A percentile compares a stretch with the other conserved stretches of the same genome.
Conservation (phyloP, 2,797 vertebrate genomes). For the Pseudomugil gertrudae region DNA sequence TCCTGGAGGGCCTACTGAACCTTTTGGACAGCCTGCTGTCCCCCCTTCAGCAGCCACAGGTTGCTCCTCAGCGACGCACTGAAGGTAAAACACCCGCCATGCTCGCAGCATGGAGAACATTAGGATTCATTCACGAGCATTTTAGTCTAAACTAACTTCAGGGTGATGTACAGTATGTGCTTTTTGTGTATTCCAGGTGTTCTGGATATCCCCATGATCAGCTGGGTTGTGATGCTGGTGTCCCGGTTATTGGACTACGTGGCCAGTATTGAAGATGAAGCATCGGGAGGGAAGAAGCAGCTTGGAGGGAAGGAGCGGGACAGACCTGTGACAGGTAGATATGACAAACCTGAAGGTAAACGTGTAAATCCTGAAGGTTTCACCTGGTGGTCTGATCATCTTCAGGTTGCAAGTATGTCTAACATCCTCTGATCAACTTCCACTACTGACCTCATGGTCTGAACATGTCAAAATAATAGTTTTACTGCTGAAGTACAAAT, state of each 20-base stretch:
- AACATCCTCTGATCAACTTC: not conserved
- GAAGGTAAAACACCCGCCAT: slow-evolving; percentile 83
- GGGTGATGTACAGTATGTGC: not conserved
- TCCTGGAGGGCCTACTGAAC: slow-evolving; percentile 96
- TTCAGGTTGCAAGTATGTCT: not conserved
- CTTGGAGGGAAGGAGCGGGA: slow-evolving; percentile 95
- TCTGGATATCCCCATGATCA: slow-evolving; percentile 98
- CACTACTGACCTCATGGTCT: too few species aligned
- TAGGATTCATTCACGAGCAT: not conserved
- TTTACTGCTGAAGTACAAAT: too few species aligned
- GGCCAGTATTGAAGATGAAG: slow-evolving; percentile 96
- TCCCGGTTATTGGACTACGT: slow-evolving; percentile 96
- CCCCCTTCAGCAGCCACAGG: slow-evolving; percentile 90
- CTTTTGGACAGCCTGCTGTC: slow-evolving; percentile 93
- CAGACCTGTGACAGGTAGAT: slow-evolving; percentile 87
- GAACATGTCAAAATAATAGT: too few species aligned
- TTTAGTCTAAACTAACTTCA: not conserved
- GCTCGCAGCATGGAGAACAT: too few species aligned
- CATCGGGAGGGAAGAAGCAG: slow-evolving; percentile 91
- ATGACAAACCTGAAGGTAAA: too few species aligned
- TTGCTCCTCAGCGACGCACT: slow-evolving; percentile 83
- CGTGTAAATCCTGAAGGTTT: not conserved
- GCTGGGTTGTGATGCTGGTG: slow-evolving; percentile 99
- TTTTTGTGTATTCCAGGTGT: slow-evolving; percentile 81
- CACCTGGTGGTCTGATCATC: not conserved